Evolutionary conservation across 1,140 invertebrate species (phyloP).

Genomic region (Drosophila burlai): DNA sequence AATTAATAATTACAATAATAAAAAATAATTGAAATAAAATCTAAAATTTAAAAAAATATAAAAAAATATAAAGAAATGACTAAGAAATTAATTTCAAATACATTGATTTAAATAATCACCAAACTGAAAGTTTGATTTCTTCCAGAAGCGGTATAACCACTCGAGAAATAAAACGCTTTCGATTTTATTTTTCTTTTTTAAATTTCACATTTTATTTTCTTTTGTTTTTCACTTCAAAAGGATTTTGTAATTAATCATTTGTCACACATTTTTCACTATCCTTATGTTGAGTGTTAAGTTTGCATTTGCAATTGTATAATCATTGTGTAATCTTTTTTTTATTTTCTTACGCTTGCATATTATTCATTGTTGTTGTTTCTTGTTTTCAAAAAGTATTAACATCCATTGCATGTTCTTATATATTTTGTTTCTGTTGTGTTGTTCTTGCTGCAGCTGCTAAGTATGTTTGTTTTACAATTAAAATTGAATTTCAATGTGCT

Average conservation of each 20-base stretch:
- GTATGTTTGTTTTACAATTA: conserved; percentile 70
- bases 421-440: conserved; percentile 48
- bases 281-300: conserved; percentile 77
- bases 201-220: conserved; percentile 82
- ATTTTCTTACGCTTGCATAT: conserved; percentile 54
- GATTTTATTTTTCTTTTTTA: conserved; percentile 31
- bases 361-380: conserved; percentile 49
- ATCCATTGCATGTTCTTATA: conserved; percentile 66
- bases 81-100: background rate
- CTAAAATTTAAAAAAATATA: no score
- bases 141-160: background rate
- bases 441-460: conserved; percentile 73
- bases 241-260: conserved; percentile 81
- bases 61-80: no score
- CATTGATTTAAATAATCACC: background rate
- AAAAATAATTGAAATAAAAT: no score
- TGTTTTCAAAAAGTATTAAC: conserved; percentile 77
- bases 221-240: conserved; percentile 83
- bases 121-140: background rate
- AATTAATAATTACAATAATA: no score
- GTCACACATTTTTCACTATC: conserved; percentile 80
- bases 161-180: background rate
- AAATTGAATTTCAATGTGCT: conserved; percentile 69
- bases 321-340: conserved; percentile 54
- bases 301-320: conserved; percentile 81